Conservation (phyloP, 1,140 invertebrate genomes). For the Tyrophagus putrescentiae region DNA sequence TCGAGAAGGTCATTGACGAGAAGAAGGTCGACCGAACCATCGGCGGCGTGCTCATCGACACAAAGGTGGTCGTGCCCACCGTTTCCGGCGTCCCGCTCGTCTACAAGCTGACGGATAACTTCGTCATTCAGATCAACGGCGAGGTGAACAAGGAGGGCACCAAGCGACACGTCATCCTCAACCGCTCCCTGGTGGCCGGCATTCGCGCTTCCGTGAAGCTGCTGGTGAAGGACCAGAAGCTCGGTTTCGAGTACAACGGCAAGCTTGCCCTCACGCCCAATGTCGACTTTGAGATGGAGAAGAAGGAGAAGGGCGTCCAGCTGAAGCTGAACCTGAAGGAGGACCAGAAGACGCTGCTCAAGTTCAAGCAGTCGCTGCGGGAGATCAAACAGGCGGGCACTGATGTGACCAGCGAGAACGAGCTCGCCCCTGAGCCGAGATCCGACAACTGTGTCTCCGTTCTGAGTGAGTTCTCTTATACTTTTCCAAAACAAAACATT, state of each 20-base stretch:
- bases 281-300: neutral
- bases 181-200: neutral
- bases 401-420: neutral
- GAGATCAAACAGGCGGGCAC: neutral
- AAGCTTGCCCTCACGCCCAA: neutral
- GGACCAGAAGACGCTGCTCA: neutral
- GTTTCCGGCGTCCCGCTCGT: conserved; percentile 9
- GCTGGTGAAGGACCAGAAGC: conserved; percentile 2
- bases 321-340: neutral
- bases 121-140: neutral
- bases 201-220: neutral
- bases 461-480: neutral
- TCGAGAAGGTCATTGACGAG: neutral
- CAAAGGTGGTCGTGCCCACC: neutral
- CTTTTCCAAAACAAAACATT: conserved; percentile 9
- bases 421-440: neutral
- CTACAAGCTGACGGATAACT: neutral
- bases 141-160: neutral
- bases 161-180: neutral
- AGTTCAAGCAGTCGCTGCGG: conserved; percentile 5
- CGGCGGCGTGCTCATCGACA: neutral
- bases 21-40: conserved; percentile 3
- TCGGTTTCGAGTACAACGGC: conserved; percentile 3
- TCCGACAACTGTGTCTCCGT: neutral
- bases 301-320: neutral